Evolutionary conservation across 1,140 invertebrate species (phyloP).

Genomic region (Bombus sibiricus): DNA sequence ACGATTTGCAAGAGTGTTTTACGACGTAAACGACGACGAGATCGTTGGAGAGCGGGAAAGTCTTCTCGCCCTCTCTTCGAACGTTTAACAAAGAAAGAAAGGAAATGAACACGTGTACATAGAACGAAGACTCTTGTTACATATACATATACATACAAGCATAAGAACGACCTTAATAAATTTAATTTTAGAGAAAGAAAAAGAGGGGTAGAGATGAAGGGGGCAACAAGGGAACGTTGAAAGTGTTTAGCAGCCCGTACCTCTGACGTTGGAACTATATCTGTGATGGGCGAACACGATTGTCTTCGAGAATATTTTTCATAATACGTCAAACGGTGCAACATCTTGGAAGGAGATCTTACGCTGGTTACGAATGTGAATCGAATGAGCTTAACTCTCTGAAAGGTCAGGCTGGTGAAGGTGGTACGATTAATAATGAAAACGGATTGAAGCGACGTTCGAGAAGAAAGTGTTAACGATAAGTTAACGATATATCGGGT

Average conservation of each 20-base stretch:
- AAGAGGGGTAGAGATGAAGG: neutral
- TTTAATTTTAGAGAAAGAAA: constrained; percentile 55
- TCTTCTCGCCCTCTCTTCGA: neutral
- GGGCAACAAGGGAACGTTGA: constrained; percentile 27
- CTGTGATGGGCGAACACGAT: constrained; percentile 61
- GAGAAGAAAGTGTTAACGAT: constrained; percentile 63
- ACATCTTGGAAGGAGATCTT: constrained; percentile 19
- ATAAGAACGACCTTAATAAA: constrained; percentile 69
- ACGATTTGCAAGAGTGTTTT: neutral
- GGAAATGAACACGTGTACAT: constrained; percentile 68
- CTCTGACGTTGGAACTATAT: constrained; percentile 66
- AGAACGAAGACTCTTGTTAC: constrained; percentile 76
- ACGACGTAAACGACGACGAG: neutral
- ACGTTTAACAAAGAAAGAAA: constrained; percentile 6
- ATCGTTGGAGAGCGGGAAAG: neutral
- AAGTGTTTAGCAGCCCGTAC: constrained; percentile 49
- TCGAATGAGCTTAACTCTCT: constrained; percentile 45
- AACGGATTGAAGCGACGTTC: neutral
- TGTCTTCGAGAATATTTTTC: constrained; percentile 67
- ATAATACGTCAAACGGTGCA: constrained; percentile 22
- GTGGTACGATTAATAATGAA: neutral
- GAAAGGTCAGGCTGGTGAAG: neutral
- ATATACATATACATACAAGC: constrained; percentile 57
- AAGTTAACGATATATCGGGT: constrained; percentile 34
- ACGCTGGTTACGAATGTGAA: constrained; percentile 6